Percentiles rank a stretch among this genome's conserved stretches.
These are phyloP conservation scores for Taeniopygia guttata DNA, from an alignment of 2,797 vertebrate species.

Conservation along the genomic window DNA sequence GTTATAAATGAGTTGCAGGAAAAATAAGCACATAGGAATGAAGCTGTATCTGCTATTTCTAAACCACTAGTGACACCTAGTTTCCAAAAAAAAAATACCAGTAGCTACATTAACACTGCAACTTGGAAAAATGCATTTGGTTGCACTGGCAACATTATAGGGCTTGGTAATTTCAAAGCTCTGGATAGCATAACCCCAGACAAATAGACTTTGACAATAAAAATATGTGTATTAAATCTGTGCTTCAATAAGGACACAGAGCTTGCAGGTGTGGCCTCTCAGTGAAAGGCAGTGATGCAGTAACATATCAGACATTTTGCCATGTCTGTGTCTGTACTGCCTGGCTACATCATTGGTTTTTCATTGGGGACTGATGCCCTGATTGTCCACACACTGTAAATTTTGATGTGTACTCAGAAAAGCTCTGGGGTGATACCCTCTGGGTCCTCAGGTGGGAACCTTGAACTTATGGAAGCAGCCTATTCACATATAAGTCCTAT, in stretches of 20 bases:
- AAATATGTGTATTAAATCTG: not conserved
- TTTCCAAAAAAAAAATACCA: conserved; percentile 10
- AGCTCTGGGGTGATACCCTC: not conserved
- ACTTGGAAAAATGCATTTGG: not conserved
- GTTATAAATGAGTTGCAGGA: not conserved
- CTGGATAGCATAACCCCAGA: not conserved
- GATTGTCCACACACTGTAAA: not conserved
- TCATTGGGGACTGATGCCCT: not conserved
- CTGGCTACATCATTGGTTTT: not conserved
- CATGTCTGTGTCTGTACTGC: not conserved
- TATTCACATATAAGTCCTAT: not conserved
- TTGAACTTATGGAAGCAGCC: not conserved
- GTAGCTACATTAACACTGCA: not conserved
- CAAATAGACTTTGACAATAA: not conserved
- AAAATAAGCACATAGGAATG: not conserved
- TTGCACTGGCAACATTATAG: not conserved
- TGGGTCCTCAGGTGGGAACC: not conserved
- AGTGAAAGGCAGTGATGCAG: not conserved
- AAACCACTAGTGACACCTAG: conserved; percentile 61
- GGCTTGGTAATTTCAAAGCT: not conserved
- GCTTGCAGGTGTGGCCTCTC: not conserved
- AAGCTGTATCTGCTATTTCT: conserved; percentile 22
- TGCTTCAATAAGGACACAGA: not conserved
- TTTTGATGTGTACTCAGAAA: not conserved
- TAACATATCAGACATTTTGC: not conserved